Base-by-base conservation (phyloP, 2,113 vertebrate genomes). In the Rutilus rutilus region DNA sequence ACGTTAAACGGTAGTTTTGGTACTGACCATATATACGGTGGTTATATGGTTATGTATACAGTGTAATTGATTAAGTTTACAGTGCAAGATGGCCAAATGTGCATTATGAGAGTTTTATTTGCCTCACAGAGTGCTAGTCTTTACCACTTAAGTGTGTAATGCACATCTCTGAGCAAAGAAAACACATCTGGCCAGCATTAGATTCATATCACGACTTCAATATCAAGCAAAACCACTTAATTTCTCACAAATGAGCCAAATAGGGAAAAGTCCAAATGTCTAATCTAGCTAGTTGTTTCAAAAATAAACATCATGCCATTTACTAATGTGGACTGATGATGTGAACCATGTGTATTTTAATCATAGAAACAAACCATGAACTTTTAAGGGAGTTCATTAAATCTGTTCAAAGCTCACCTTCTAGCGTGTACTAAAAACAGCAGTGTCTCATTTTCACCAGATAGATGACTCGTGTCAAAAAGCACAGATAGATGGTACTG, bases 401-500 rank as follows among this genome's bases (percentile, higher is more conserved):
- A 83, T 39, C 45, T 19, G 42, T 74, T 77, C 54, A 87, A 36
- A 30, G 8, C 83, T 85, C 78, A 99, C 98, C 98, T 99, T 91
- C 96, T 97, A 50, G 98, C 96, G 82, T 96, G 96, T 87, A 97
- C 90, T 12, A 97, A 92, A 93, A 99, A 99, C 76, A 95, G 93
- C 78, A 99, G 93, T 0, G 89, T 94, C 50, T 97, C 95, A 45
- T 99, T 97, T 89, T 97, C 95, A 8, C 98, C 97, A 12, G 97
- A 97, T 78, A 99, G 94, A 88, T 94, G 97, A 89, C 94, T 99
- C 0, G 97, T 99, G 89, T 99, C 98, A 91, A 99, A 99, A 91
- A 99, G 97, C 73, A 98, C 93, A 6, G 96, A 97, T 90, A 99
- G 97, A 59, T 97, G 96, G 81, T 97, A 98, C 98, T 99, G 89